Conservation (phyloP, 2,797 vertebrate genomes). For the Enteromius trimaculatus region DNA sequence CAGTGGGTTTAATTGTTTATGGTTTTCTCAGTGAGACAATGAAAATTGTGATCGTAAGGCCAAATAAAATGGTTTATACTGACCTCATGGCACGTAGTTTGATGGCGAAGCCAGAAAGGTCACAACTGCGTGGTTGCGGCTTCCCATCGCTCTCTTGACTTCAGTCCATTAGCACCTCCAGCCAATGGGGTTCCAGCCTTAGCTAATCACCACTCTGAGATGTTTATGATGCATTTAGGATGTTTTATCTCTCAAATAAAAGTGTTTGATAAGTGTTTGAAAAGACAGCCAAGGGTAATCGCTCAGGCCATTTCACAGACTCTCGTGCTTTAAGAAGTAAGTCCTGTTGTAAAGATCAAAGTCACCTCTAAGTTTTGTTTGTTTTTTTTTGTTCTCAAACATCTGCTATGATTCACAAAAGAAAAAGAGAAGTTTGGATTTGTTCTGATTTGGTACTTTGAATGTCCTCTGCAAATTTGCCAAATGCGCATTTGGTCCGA, state of each 20-base stretch:
- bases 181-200: slow-evolving; percentile 38
- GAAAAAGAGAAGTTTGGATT: neutral
- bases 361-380: slow-evolving; percentile 40
- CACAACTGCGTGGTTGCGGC: slow-evolving; percentile 64
- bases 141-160: slow-evolving; percentile 27
- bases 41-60: slow-evolving; percentile 71
- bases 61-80: slow-evolving; percentile 67
- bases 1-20: slow-evolving; percentile 70
- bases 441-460: neutral
- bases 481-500: slow-evolving; percentile 17
- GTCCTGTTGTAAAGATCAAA: slow-evolving; percentile 48
- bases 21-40: slow-evolving; percentile 70
- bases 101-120: slow-evolving; percentile 62
- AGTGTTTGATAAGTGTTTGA: slow-evolving; percentile 45
- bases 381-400: neutral
- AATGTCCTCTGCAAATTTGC: neutral
- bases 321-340: slow-evolving; percentile 26
- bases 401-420: slow-evolving; percentile 20
- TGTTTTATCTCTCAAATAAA: slow-evolving; percentile 58
- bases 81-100: slow-evolving; percentile 49
- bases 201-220: slow-evolving; percentile 53
- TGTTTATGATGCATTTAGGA: slow-evolving; percentile 63
- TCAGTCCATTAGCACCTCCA: slow-evolving; percentile 51
- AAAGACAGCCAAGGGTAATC: slow-evolving; percentile 52
- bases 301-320: slow-evolving; percentile 47